A percentile compares a stretch with the other conserved stretches of the same genome.
Evolutionary conservation across 2,113 vertebrate genomes (phyloP).

Genomic region (Cinclus cinclus): DNA sequence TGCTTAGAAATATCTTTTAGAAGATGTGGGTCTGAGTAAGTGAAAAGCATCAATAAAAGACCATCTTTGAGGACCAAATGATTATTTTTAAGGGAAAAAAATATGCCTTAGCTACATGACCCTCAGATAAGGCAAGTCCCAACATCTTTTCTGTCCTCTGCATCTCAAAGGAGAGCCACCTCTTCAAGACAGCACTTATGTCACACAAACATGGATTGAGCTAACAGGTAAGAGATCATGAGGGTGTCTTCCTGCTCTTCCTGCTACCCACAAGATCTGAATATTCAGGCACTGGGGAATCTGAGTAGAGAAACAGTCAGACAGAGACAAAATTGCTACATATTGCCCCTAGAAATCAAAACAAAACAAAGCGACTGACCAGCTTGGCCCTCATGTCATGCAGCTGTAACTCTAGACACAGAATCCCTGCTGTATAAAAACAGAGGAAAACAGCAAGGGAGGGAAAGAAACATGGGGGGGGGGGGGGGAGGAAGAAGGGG

Average conservation of each 20-base stretch:
- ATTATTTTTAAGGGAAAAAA: not conserved
- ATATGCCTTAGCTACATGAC: not conserved
- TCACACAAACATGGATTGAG: not conserved
- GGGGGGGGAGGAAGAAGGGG: accelerated
- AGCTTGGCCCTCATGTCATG: not conserved
- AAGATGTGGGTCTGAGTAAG: accelerated
- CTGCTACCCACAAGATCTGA: not conserved
- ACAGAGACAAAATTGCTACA: not conserved
- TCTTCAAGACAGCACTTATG: not conserved
- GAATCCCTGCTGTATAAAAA: not conserved
- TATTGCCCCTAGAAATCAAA: conserved; percentile 13
- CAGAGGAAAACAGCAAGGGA: not conserved
- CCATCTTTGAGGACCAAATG: not conserved
- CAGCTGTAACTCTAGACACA: conserved; percentile 51
- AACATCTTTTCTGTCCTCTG: not conserved
- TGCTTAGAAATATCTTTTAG: not conserved
- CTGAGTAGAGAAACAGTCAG: not conserved
- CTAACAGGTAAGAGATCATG: not conserved
- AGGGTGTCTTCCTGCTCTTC: not conserved
- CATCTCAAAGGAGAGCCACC: not conserved
- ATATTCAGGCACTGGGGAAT: not conserved
- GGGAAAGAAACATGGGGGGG: not conserved
- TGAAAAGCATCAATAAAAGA: not conserved
- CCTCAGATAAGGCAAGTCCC: not conserved
- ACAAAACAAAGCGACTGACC: conserved; percentile 5